phyloP scores from a whole-genome alignment of 2,888 invertebrate species.

The Apodemia mormo region DNA sequence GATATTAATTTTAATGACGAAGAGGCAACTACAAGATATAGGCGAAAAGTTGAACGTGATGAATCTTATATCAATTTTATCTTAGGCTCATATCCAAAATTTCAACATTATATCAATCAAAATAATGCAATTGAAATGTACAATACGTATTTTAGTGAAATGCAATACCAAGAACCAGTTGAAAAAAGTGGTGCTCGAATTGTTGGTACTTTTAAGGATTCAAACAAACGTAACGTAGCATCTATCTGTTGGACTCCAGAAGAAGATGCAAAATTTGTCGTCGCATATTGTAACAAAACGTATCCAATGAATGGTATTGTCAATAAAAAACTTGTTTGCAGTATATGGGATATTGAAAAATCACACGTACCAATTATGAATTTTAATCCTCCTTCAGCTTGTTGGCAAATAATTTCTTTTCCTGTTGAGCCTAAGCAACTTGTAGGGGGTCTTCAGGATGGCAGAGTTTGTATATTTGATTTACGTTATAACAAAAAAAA shows the following conservation, averaged over 20 bases:
- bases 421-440: conserved; percentile 46
- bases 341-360: conserved; percentile 83
- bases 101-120: conserved; percentile 84
- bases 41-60: conserved; percentile 89
- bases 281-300: conserved; percentile 77
- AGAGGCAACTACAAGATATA: conserved; percentile 85
- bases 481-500: conserved; percentile 87
- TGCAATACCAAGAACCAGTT: conserved; percentile 63
- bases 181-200: conserved; percentile 77
- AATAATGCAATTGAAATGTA: conserved; percentile 90
- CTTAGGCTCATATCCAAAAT: conserved; percentile 68
- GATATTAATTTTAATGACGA: conserved; percentile 83
- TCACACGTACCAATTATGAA: conserved; percentile 41
- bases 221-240: conserved; percentile 64
- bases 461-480: conserved; percentile 84
- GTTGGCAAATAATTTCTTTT: conserved; percentile 55
- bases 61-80: conserved; percentile 86
- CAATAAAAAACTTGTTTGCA: conserved; percentile 75
- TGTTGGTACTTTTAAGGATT: conserved; percentile 84
- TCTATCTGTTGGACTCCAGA: conserved; percentile 86
- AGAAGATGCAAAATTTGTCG: conserved; percentile 81
- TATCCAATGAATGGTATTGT: conserved; percentile 41
- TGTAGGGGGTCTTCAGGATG: conserved; percentile 55
- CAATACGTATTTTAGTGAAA: conserved; percentile 85
- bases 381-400: conserved; percentile 48